These are phyloP conservation scores for Clarias batrachus DNA, from an alignment of 2,113 vertebrate species.

Conservation along the genomic window DNA sequence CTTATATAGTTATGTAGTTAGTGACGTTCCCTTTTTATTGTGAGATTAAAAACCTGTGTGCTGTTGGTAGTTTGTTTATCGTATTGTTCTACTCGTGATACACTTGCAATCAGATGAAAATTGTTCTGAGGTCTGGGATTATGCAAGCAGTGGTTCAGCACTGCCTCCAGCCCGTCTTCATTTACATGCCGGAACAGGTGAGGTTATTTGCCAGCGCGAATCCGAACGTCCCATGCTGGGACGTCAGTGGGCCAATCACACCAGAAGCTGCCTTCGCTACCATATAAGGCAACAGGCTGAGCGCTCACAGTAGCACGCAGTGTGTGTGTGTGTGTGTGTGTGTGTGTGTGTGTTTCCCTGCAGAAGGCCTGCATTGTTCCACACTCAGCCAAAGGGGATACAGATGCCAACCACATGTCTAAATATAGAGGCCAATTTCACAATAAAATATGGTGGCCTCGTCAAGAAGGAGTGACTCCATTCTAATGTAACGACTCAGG, in stretches of 20 bases:
- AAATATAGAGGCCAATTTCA: slow-evolving; percentile 45
- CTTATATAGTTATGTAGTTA: background rate
- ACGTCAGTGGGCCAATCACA: slow-evolving; percentile 53
- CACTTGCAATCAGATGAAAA: background rate
- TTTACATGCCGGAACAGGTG: slow-evolving; percentile 57
- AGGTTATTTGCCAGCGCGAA: slow-evolving; percentile 45
- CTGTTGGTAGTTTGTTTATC: background rate
- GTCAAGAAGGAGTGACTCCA: slow-evolving; percentile 17
- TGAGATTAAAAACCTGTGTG: background rate
- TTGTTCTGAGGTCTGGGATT: background rate
- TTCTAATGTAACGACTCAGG: background rate
- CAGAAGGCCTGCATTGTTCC: slow-evolving; percentile 58
- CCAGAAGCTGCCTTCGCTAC: slow-evolving; percentile 49
- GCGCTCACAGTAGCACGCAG: slow-evolving; percentile 19
- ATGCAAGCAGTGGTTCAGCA: background rate
- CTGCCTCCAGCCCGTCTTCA: slow-evolving; percentile 1
- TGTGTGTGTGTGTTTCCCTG: slow-evolving; percentile 46
- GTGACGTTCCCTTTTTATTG: background rate
- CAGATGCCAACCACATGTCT: slow-evolving; percentile 33
- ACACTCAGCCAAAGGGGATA: slow-evolving; percentile 33
- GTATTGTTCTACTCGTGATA: background rate
- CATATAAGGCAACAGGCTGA: slow-evolving; percentile 57
- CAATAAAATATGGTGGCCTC: slow-evolving; percentile 19
- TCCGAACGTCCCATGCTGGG: slow-evolving; percentile 14
- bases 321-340: slow-evolving; percentile 45